phyloP scores from a whole-genome alignment of 2,797 vertebrate species.

The Esox masquinongy region DNA sequence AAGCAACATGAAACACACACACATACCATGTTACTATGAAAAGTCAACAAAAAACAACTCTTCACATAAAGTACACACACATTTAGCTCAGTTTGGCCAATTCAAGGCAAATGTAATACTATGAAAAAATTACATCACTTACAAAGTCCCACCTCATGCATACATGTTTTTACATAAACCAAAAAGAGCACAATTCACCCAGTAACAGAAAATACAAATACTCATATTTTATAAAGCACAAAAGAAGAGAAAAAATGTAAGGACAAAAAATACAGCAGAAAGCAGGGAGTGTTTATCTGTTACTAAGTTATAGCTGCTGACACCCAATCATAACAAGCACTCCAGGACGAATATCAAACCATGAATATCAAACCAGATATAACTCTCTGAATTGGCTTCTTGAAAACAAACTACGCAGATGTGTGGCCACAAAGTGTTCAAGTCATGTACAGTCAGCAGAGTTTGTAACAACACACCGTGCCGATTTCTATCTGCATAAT shows the following conservation, averaged over 20 bases:
- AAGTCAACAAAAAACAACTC: neutral
- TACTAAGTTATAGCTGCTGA: neutral
- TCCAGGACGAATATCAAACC: neutral
- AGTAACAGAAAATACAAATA: neutral
- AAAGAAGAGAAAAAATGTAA: neutral
- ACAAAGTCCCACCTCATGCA: neutral
- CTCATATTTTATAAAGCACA: neutral
- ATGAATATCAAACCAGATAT: neutral
- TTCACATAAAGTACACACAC: neutral
- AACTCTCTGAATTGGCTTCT: neutral
- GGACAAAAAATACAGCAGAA: neutral
- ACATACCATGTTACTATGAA: neutral
- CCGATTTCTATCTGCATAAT: neutral
- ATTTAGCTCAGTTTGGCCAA: neutral
- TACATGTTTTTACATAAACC: neutral
- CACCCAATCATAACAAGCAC: neutral
- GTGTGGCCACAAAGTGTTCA: neutral
- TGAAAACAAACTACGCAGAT: neutral
- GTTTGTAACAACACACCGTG: neutral
- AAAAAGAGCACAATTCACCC: neutral
- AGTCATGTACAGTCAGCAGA: neutral
- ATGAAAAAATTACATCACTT: neutral
- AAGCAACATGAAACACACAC: slow-evolving; percentile 1
- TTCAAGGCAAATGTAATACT: neutral
- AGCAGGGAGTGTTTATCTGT: neutral